Evolutionary conservation across 2,113 vertebrate species (phyloP).

Genomic region (Suricata suricatta): DNA sequence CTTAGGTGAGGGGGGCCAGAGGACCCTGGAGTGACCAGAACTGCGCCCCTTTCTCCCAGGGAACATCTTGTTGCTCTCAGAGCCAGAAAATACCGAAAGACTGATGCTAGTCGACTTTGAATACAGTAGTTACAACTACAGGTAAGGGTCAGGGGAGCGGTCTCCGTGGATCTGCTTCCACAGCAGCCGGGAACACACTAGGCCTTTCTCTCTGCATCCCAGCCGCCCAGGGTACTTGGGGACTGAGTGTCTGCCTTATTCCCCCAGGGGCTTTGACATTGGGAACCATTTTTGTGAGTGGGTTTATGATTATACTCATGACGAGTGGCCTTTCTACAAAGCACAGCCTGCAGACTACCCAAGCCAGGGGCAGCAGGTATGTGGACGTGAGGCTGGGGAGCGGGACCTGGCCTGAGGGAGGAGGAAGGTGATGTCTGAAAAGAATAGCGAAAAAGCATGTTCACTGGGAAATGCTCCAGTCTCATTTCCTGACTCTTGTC

Average conservation of each 20-base stretch:
- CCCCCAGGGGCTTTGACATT: slow-evolving; percentile 93
- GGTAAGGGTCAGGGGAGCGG: slow-evolving; percentile 79
- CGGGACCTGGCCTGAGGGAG: neutral
- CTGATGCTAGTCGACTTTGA: slow-evolving; percentile 98
- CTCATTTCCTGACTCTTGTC: neutral
- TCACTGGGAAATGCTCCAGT: neutral
- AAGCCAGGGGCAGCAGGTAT: slow-evolving; percentile 91
- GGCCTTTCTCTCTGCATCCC: neutral
- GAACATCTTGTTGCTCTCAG: slow-evolving; percentile 91
- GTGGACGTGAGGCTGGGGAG: neutral
- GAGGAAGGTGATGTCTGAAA: neutral
- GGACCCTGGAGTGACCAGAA: neutral
- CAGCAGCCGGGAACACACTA: neutral
- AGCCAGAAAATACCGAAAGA: slow-evolving; percentile 77
- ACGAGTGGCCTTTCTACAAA: slow-evolving; percentile 82
- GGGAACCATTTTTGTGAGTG: slow-evolving; percentile 97
- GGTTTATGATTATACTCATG: slow-evolving; percentile 93
- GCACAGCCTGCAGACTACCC: slow-evolving; percentile 87
- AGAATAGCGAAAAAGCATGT: neutral
- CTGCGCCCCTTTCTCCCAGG: slow-evolving; percentile 79
- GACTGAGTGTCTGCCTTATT: neutral
- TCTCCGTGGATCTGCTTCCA: neutral
- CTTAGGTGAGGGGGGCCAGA: neutral
- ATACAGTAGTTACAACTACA: slow-evolving; percentile 98
- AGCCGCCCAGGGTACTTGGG: neutral